Base-by-base conservation (phyloP, 2,113 vertebrate genomes). In the Eolophus roseicapilla region DNA sequence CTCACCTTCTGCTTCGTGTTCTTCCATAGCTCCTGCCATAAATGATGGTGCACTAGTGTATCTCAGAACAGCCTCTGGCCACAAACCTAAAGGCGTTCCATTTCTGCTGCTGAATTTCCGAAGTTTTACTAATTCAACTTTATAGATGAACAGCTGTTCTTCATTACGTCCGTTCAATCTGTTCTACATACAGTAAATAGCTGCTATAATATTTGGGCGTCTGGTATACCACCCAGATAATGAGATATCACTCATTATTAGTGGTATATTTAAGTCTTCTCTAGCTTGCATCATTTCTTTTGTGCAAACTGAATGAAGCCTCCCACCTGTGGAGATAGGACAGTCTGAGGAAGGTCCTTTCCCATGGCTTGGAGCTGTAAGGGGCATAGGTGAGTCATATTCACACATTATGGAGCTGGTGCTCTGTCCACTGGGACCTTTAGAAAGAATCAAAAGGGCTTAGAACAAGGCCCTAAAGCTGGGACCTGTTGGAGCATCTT, bases 231-330 rank as follows among this genome's bases (percentile, higher is more conserved):
- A 73, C 33, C 2, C n/a, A 82, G 20, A 76, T n/a, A 0, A 28
- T 31, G 52, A 24, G 13, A 57, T 80, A 76, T 90, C 67, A 65
- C 24, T 37, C 25, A 23, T 4, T 23, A 13, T 33, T 65, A 43
- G 11, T 0, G 0, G 3, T 21, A 17, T 76, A 19, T 39, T 60
- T 7, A 11, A 20, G 24, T 24, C 11, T 17, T 64, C 37, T 6
- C 37, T 50, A 8, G n/a, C 2, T 64, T 31, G 13, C 1, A 1
- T 28, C 4, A 73, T 60, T 74, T 41, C 12, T 64, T 73, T 52
- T 3, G 3, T 47, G n/a, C 7, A 53, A 65, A 53, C 10, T 33
- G 73, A 82, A n/a, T 27, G 29, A 83, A 92, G 29, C 2, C 7
- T 18, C 10, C 23, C 44, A 41, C 35, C 35, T 77, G 31, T 10